Conservation (phyloP, 2,888 invertebrate species). For the Dugesia japonica region DNA sequence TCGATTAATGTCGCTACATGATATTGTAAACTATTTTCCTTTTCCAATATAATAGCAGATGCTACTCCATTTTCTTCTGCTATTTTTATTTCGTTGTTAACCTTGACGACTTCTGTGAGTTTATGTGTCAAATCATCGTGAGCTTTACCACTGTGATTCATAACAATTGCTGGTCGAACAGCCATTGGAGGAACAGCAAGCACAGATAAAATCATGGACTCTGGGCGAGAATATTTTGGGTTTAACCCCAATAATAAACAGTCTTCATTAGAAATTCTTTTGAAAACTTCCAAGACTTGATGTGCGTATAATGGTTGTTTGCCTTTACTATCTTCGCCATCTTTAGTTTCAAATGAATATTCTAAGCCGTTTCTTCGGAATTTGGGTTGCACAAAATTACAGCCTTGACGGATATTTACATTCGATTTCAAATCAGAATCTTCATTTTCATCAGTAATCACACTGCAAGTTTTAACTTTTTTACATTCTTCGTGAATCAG, state of each 20-base stretch:
- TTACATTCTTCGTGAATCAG: conserved; percentile 95
- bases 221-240: conserved; percentile 68
- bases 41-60: conserved; percentile 85
- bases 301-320: conserved; percentile 84
- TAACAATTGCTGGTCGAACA: conserved; percentile 90
- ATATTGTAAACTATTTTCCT: conserved; percentile 89
- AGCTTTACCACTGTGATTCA: conserved; percentile 96
- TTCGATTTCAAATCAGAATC: conserved; percentile 37
- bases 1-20: conserved; percentile 94
- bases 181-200: conserved; percentile 86
- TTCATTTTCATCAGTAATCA: conserved; percentile 46
- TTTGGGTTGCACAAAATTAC: conserved; percentile 89
- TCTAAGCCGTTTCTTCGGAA: conserved; percentile 75
- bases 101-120: conserved; percentile 87
- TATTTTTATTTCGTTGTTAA: conserved; percentile 79
- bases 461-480: conserved; percentile 59
- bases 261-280: conserved; percentile 86
- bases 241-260: conserved; percentile 62
- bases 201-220: conserved; percentile 97
- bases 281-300: conserved; percentile 85
- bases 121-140: conserved; percentile 96
- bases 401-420: conserved; percentile 55
- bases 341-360: conserved; percentile 81
- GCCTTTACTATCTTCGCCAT: conserved; percentile 86
- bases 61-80: conserved; percentile 93